Evolutionary conservation across 2,113 vertebrate species (phyloP), one percentile per base, ranked within the genome.

Genomic region (Xiphophorus hellerii): DNA sequence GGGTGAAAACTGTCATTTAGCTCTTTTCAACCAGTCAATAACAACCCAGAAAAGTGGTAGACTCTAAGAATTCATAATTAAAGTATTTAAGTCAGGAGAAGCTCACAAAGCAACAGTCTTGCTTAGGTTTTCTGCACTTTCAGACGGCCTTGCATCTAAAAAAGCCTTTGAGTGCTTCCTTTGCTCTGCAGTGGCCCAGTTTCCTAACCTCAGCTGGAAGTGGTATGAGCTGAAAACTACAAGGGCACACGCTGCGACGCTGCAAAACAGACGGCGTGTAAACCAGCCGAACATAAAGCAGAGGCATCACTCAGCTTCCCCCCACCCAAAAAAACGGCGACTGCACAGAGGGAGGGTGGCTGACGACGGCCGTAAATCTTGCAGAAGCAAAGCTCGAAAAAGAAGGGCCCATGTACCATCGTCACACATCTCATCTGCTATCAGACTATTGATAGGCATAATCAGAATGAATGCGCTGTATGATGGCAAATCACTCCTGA

Each of bases 401-500:
- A 28, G 27, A 62, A 22, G 61, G 12, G 61, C 28, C 13, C 61
- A 67, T 78, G 76, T 72, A 80, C 87, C 65, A 77, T 66, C 74
- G 5, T 87, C 86, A 90, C 87, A 78, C 70, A 80, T 84, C 84
- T 84, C 78, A 80, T 84, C 20, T 60, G 22, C 22, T 54, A 54
- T 54, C 66, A 83, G 81, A 27, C 69, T 88, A 93, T 91, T 74
- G 92, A 94, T 92, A 74, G 62, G 66, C 5, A 78, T 77, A 78
- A 92, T 92, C 91, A 87, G 77, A 87, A 79, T 76, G 74, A 87
- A 86, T 61, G 81, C 63, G 67, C 84, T 90, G 89, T 83, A 85
- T 76, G 66, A 77, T 76, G 66, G 85, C 90, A 91, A 89, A 92
- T 92, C 88, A 87, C 20, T 29, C 5, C 62, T 61, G 83, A 90